phyloP scores from a whole-genome alignment of 2,113 vertebrate species.

The Triplophysa siluroides region DNA sequence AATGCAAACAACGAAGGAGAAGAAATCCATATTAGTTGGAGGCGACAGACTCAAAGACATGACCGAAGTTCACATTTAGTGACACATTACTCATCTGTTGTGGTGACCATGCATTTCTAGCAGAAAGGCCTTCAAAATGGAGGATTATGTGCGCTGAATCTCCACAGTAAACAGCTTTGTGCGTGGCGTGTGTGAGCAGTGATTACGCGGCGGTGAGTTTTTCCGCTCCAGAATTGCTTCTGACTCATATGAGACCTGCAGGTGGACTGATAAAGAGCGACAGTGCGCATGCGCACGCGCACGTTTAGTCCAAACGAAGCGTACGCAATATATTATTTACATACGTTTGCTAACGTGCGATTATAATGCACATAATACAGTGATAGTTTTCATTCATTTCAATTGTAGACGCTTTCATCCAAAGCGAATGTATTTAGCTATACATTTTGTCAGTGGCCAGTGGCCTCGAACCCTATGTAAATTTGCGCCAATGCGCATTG shows the following conservation, averaged over 20 bases:
- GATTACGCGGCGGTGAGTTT: slow-evolving; percentile 18
- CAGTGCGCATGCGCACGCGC: slow-evolving; percentile 7
- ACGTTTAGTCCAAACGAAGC: not conserved
- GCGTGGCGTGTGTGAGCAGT: slow-evolving; percentile 14
- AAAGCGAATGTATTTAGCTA: no score
- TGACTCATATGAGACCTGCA: slow-evolving; percentile 23
- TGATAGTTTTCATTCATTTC: no score
- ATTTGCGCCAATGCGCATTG: no score
- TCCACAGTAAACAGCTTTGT: slow-evolving; percentile 32
- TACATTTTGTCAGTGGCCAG: no score
- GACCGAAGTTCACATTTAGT: slow-evolving; percentile 42
- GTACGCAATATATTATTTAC: not conserved
- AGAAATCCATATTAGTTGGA: slow-evolving; percentile 29
- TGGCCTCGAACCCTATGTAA: no score
- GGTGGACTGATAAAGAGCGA: slow-evolving; percentile 5
- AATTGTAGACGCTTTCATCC: no score
- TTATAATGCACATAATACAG: not conserved
- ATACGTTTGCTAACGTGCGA: not conserved
- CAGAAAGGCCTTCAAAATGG: slow-evolving; percentile 15
- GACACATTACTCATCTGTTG: slow-evolving; percentile 36
- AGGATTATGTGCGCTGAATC: slow-evolving; percentile 4
- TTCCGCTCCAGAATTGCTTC: slow-evolving; percentile 14
- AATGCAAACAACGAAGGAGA: slow-evolving; percentile 8
- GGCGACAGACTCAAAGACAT: slow-evolving; percentile 21
- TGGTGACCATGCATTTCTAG: slow-evolving; percentile 23